Conservation (phyloP, 2,888 invertebrate species). For the Drosophila tanythrix region DNA sequence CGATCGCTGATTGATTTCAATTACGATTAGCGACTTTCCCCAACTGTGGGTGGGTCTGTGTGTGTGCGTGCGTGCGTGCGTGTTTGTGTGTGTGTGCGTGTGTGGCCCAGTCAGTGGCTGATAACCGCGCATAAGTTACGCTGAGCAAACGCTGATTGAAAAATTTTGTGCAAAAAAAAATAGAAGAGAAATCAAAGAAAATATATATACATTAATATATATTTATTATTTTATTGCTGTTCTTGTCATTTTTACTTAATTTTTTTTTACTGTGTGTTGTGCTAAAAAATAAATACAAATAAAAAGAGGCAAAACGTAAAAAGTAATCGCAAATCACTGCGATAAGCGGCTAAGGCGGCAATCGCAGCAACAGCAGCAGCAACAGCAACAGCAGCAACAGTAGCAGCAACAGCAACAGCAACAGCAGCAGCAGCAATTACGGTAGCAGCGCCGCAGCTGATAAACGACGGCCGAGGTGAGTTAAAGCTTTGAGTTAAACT, state of each 20-base stretch:
- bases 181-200: not conserved
- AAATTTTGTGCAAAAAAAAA: slow-evolving; percentile 18
- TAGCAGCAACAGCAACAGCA: slow-evolving; percentile 34
- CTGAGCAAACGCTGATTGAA: slow-evolving; percentile 53
- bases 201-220: slow-evolving; percentile 15
- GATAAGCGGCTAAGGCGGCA: slow-evolving; percentile 66
- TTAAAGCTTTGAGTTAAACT: slow-evolving; percentile 55
- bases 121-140: slow-evolving; percentile 62
- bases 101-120: slow-evolving; percentile 39
- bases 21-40: slow-evolving; percentile 22
- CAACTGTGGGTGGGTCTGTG: slow-evolving; percentile 9
- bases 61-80: slow-evolving; percentile 16
- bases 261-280: slow-evolving; percentile 44
- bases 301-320: slow-evolving; percentile 38
- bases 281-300: slow-evolving; percentile 16
- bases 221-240: slow-evolving; percentile 31
- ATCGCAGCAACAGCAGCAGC: slow-evolving; percentile 29
- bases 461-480: slow-evolving; percentile 62
- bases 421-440: slow-evolving; percentile 38
- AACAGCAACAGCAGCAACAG: slow-evolving; percentile 12
- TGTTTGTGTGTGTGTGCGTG: slow-evolving; percentile 16
- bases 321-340: slow-evolving; percentile 72
- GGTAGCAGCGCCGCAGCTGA: slow-evolving; percentile 56
- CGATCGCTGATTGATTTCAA: slow-evolving; percentile 47
- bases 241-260: slow-evolving; percentile 38